Percentiles rank a stretch among this genome's conserved stretches.
Evolutionary conservation across 2,888 invertebrate genomes (phyloP).

Genomic region (Sinodicranocentrus sp.): DNA sequence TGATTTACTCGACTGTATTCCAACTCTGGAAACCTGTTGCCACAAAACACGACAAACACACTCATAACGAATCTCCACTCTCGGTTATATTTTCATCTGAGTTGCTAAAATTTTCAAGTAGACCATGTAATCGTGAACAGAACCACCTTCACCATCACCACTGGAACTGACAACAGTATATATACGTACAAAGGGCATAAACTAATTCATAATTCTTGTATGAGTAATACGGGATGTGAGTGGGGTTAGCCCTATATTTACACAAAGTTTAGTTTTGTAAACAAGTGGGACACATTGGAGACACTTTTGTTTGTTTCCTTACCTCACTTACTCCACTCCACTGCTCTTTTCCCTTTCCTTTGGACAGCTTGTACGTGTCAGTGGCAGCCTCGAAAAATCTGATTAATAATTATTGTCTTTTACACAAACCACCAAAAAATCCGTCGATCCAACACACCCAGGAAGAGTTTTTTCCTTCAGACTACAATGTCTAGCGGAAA

Average conservation of each 20-base stretch:
- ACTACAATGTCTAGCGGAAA: slow-evolving; percentile 34
- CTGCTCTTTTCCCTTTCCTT: not conserved
- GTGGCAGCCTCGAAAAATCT: slow-evolving; percentile 27
- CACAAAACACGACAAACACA: slow-evolving; percentile 15
- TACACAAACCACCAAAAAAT: slow-evolving; percentile 24
- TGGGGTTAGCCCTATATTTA: slow-evolving; percentile 4
- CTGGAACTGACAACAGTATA: not conserved
- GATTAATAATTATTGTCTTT: slow-evolving; percentile 48
- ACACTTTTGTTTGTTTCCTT: not conserved
- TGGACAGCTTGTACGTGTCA: not conserved
- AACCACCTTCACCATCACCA: not conserved
- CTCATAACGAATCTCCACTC: not conserved
- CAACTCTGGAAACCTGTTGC: slow-evolving; percentile 49
- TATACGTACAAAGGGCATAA: too few species aligned
- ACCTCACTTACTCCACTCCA: slow-evolving; percentile 1
- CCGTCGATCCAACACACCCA: slow-evolving; percentile 36
- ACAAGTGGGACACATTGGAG: not conserved
- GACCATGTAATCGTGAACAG: not conserved
- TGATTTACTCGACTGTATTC: slow-evolving; percentile 3
- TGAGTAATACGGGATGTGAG: not conserved
- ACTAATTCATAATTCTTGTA: too few species aligned
- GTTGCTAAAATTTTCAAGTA: not conserved
- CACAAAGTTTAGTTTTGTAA: slow-evolving; percentile 4
- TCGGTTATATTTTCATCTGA: not conserved
- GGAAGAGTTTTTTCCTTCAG: not conserved